Evolutionary conservation across 2,113 vertebrate species (phyloP).

Genomic region (Megaptera novaeangliae): DNA sequence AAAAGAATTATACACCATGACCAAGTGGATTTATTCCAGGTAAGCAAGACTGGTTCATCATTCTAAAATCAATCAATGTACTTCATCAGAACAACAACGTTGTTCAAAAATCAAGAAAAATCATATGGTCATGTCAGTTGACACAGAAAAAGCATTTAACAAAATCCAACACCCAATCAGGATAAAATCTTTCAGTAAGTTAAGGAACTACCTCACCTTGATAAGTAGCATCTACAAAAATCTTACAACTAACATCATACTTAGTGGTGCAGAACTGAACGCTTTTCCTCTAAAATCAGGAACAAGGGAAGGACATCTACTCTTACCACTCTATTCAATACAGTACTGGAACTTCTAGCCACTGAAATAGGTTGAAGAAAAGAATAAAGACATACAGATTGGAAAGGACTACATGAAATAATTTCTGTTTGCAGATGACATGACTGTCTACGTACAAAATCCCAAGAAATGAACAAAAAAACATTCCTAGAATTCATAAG

Average conservation of each 20-base stretch:
- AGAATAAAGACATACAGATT: background rate
- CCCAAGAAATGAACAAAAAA: background rate
- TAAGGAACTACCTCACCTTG: background rate
- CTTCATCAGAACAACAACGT: background rate
- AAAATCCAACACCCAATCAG: background rate
- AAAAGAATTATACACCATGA: background rate
- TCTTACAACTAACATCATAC: background rate
- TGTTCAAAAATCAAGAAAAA: conserved; percentile 13
- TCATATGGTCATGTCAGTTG: background rate
- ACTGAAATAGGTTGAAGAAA: background rate
- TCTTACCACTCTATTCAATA: background rate
- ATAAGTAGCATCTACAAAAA: background rate
- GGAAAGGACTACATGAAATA: background rate
- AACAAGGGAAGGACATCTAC: background rate
- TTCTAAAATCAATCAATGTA: background rate
- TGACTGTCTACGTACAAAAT: background rate
- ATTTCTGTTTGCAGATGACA: background rate
- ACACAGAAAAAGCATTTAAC: background rate
- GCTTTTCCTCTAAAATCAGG: background rate
- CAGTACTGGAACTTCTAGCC: background rate
- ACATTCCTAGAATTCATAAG: background rate
- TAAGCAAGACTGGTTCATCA: background rate
- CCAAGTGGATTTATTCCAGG: background rate
- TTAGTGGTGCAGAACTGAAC: background rate
- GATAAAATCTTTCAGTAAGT: background rate